Evolutionary conservation across 2,113 vertebrate species (phyloP).

Genomic region (Lasiurus cinereus): DNA sequence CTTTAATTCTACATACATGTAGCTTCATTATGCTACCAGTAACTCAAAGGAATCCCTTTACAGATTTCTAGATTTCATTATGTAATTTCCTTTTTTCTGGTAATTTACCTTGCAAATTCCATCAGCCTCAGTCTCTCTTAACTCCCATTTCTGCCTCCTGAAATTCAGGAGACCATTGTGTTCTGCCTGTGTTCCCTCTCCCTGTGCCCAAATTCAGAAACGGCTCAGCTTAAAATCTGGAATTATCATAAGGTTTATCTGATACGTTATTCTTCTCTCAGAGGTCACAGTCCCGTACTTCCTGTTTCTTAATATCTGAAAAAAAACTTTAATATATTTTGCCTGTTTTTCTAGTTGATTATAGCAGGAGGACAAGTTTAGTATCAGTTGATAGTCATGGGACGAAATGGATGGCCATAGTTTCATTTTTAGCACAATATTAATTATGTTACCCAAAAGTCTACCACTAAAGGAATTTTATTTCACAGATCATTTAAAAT

Average conservation of each 20-base stretch:
- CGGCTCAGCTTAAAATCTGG: background rate
- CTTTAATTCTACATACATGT: slow-evolving; percentile 34
- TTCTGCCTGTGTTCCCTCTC: background rate
- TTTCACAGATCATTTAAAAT: slow-evolving; percentile 36
- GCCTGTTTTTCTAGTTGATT: slow-evolving; percentile 58
- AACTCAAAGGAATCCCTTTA: background rate
- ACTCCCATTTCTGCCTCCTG: background rate
- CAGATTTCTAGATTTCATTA: slow-evolving; percentile 32
- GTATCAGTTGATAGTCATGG: slow-evolving; percentile 29
- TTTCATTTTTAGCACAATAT: slow-evolving; percentile 64
- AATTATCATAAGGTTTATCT: slow-evolving; percentile 24
- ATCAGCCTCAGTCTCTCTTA: background rate
- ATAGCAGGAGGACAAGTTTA: background rate
- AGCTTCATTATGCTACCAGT: background rate
- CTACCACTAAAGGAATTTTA: slow-evolving; percentile 44
- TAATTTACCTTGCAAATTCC: background rate
- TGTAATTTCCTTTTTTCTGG: slow-evolving; percentile 44
- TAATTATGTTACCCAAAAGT: slow-evolving; percentile 46
- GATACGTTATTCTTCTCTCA: slow-evolving; percentile 41
- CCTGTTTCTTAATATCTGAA: slow-evolving; percentile 52
- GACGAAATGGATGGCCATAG: slow-evolving; percentile 40
- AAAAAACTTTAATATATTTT: slow-evolving; percentile 45
- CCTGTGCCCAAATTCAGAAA: slow-evolving; percentile 13
- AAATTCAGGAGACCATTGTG: slow-evolving; percentile 14
- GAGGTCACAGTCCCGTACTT: background rate